Conservation (phyloP, 1,140 invertebrate species). For the silkworm (Bombyx mori) region DNA sequence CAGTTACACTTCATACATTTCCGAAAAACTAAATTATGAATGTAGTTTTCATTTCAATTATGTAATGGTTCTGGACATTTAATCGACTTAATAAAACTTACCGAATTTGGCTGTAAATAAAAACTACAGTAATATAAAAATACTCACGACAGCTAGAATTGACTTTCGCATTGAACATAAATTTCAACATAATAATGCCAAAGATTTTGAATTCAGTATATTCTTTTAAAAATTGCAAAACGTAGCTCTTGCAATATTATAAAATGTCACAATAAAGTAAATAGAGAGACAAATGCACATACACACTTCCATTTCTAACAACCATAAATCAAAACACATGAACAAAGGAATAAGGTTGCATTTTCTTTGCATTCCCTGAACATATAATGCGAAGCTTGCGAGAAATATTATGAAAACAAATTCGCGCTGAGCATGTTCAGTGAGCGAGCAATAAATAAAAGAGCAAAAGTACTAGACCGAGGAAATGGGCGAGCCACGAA, state of each 20-base stretch:
- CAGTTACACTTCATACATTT: no score
- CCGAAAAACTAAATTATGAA: no score
- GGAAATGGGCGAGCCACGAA: constrained; percentile 39
- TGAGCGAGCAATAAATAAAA: constrained; percentile 65
- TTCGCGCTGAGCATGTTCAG: constrained; percentile 66
- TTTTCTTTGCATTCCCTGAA: constrained; percentile 19
- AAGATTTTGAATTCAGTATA: no score
- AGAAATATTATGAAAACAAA: constrained; percentile 71
- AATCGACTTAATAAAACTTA: no score
- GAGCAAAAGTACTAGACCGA: constrained; percentile 51
- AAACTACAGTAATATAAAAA: no score
- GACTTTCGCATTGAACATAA: no score
- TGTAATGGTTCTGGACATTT: no score
- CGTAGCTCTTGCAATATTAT: constrained; percentile 54
- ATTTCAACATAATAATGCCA: no score
- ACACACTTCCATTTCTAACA: constrained; percentile 8
- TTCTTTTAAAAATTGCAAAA: constrained; percentile 19
- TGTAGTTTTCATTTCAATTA: no score
- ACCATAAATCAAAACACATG: no score
- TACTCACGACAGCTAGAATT: no score
- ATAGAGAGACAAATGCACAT: constrained; percentile 63
- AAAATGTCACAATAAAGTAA: constrained; percentile 67
- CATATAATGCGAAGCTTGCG: constrained; percentile 46
- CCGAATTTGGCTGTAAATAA: no score
- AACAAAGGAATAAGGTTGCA: constrained; percentile 19